Conservation (phyloP, 2,797 vertebrate species). For the Aselliscus stoliczkanus region DNA sequence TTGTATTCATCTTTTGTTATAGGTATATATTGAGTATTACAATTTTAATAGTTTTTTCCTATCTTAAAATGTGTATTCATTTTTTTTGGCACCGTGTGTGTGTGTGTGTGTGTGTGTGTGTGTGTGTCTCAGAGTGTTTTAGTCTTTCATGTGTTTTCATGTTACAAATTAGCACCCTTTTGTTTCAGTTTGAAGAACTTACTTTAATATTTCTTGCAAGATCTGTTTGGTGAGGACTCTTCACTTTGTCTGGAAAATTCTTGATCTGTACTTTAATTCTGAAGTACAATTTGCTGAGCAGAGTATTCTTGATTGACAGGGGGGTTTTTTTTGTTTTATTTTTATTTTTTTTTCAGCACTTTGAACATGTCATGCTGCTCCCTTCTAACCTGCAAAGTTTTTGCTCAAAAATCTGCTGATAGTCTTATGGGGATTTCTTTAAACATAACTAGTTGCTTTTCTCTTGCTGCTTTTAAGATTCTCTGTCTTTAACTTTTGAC, state of each 20-base stretch:
- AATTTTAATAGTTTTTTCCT: too few relatives aligned
- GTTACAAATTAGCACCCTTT: not conserved
- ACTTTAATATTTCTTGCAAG: not conserved
- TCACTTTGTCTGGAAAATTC: not conserved
- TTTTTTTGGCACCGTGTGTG: too few relatives aligned
- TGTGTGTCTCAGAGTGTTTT: not conserved
- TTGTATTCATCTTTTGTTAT: too few relatives aligned
- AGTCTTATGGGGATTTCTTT: not conserved
- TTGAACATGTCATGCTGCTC: not conserved
- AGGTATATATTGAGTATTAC: too few relatives aligned
- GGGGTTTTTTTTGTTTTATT: too few relatives aligned
- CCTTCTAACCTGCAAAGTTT: not conserved
- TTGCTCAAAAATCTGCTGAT: not conserved
- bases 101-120: too few relatives aligned
- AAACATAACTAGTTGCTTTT: not conserved
- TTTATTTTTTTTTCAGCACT: rapidly evolving
- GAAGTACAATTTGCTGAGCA: not conserved
- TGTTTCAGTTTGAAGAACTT: not conserved
- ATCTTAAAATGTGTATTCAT: too few relatives aligned
- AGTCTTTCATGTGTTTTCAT: not conserved
- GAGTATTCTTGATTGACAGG: not conserved
- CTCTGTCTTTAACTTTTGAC: not conserved
- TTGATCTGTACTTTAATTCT: not conserved
- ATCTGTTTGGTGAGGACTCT: not conserved
- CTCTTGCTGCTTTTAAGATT: not conserved